These are phyloP conservation scores for Pygocentrus nattereri DNA, from an alignment of 2,797 vertebrate species.

Conservation along the genomic window DNA sequence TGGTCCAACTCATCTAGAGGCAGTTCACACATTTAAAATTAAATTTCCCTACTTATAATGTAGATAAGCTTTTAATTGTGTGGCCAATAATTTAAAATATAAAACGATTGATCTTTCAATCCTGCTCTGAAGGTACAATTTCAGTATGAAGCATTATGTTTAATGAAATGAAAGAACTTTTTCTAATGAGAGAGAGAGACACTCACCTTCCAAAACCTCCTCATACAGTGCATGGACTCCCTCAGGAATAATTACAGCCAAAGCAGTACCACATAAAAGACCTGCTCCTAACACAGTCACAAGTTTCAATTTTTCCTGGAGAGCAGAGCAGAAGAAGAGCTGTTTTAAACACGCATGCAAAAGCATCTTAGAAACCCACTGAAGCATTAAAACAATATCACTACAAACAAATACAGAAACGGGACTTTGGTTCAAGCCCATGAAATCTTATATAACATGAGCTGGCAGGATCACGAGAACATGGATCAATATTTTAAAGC, in stretches of 20 bases:
- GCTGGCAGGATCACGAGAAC: neutral
- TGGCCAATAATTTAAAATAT: too few relatives aligned
- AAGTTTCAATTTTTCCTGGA: slow-evolving; percentile 93
- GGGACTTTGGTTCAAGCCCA: neutral
- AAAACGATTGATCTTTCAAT: too few relatives aligned
- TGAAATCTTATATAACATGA: neutral
- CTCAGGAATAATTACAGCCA: slow-evolving; percentile 97
- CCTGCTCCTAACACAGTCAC: slow-evolving; percentile 97
- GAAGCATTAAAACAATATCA: too few relatives aligned
- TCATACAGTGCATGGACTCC: slow-evolving; percentile 98
- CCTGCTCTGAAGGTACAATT: too few relatives aligned
- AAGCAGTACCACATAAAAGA: slow-evolving; percentile 94
- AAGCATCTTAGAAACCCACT: too few relatives aligned
- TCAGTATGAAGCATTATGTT: too few relatives aligned
- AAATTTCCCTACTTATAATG: too few relatives aligned
- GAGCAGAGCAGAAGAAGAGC: slow-evolving; percentile 48
- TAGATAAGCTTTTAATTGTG: too few relatives aligned
- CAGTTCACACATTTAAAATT: too few relatives aligned
- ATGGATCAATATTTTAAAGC: neutral
- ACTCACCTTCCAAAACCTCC: slow-evolving; percentile 91
- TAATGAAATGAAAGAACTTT: too few relatives aligned
- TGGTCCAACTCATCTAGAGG: too few relatives aligned
- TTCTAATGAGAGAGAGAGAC: neutral
- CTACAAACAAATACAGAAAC: neutral
- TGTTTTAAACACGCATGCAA: too few relatives aligned